Percentiles rank a stretch among this genome's conserved stretches.
Conservation (phyloP, 2,888 invertebrate genomes). For the Patella ulyssiponensis region DNA sequence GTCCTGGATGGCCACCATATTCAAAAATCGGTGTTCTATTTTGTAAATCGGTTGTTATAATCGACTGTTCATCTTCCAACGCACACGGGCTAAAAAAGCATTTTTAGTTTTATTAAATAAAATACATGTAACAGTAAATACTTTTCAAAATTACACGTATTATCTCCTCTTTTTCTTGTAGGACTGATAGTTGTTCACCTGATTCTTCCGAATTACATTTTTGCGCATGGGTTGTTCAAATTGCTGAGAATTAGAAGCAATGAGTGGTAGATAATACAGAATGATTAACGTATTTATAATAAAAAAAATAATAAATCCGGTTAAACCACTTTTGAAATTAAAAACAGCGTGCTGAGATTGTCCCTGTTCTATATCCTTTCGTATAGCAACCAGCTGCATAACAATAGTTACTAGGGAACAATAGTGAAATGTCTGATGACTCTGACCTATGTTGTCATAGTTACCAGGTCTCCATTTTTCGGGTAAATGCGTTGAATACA, state of each 20-base stretch:
- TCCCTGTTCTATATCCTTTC: slow-evolving; percentile 28
- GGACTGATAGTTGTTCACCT: no score
- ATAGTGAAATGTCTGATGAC: slow-evolving; percentile 60
- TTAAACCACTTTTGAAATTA: neutral
- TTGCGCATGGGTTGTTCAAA: no score
- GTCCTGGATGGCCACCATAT: no score
- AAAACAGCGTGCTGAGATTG: neutral
- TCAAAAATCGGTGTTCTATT: no score
- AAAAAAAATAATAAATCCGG: neutral
- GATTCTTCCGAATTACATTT: no score
- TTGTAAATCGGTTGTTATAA: no score
- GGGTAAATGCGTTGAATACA: slow-evolving; percentile 53
- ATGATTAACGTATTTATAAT: neutral
- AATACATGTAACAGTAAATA: no score
- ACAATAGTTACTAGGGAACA: slow-evolving; percentile 30
- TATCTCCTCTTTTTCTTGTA: no score
- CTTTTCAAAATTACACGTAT: no score
- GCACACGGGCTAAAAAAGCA: no score
- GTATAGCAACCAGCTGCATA: slow-evolving; percentile 32
- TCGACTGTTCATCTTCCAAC: no score
- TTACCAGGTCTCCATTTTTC: slow-evolving; percentile 52
- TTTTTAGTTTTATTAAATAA: no score
- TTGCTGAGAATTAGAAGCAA: neutral
- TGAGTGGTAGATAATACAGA: neutral
- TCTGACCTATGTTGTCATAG: slow-evolving; percentile 60